These are phyloP conservation scores for Pundamilia nyererei DNA, from an alignment of 2,113 vertebrate species.

Conservation along the genomic window DNA sequence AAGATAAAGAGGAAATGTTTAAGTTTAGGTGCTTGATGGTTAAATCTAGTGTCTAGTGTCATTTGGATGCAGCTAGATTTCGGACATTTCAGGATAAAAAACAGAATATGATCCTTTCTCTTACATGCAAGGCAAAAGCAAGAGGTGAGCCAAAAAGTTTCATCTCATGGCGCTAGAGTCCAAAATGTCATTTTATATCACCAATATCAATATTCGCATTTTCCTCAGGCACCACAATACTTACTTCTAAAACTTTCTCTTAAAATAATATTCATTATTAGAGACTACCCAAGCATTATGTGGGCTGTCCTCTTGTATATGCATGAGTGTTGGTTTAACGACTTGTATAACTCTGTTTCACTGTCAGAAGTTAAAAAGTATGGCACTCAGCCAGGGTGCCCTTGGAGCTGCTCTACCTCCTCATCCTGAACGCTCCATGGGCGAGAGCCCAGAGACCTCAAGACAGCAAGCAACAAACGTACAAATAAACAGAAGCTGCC, in stretches of 20 bases:
- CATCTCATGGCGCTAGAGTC: neutral
- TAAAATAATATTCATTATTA: constrained; percentile 42
- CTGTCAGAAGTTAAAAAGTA: constrained; percentile 4
- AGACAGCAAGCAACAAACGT: neutral
- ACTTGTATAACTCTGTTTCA: neutral
- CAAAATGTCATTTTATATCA: constrained; percentile 28
- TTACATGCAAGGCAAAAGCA: neutral
- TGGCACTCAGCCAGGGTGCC: constrained; percentile 48
- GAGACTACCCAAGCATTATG: neutral
- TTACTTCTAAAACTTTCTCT: constrained; percentile 13
- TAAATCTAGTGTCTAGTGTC: neutral
- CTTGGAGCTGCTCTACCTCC: constrained; percentile 25
- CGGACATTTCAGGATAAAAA: neutral
- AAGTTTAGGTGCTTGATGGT: neutral
- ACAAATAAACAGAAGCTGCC: constrained; percentile 55
- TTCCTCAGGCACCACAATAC: constrained; percentile 18
- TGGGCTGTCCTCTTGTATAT: neutral
- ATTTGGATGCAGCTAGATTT: neutral
- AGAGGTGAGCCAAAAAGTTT: neutral
- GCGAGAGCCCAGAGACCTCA: constrained; percentile 25
- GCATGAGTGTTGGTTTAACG: neutral
- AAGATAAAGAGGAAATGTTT: neutral
- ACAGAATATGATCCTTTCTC: neutral
- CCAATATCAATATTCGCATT: constrained; percentile 23
- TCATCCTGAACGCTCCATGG: constrained; percentile 25